Base-by-base conservation (phyloP, 2,797 vertebrate species). In the Melanogrammus aeglefinus region DNA sequence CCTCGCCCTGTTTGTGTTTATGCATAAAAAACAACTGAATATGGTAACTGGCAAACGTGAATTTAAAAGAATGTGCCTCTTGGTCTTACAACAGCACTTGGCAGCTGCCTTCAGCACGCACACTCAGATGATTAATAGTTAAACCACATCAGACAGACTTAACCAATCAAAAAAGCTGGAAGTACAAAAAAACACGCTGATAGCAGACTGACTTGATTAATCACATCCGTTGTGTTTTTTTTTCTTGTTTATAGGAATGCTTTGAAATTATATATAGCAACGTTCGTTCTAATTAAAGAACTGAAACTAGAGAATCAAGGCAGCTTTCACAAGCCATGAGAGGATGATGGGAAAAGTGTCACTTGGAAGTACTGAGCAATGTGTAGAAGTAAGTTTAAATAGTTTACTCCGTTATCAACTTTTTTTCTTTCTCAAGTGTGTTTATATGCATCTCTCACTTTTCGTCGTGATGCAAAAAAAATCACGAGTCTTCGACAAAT, bases 121-220 rank as follows among this genome's bases (percentile, higher is more conserved):
- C 86, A 83, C 79, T 92, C 85, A 90, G 89, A 88, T 91, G 80
- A 92, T 91, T 89, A 93, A 88, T 83, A 78, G 85, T 87, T 84
- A 88, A 88, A 85, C 77, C 79, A 84, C 77, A 77, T 69, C 79
- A 88, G 88, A 92, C 85, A 88, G 85, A 82, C 79, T 79, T 76
- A 80, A 91, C 89, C 83, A 90, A 89, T 93, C 92, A 91, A 92
- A 93, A 93, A 91, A 91, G 89, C 91, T 85, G 83, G 75, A 69
- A 74, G 73, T 73, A 82, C 16, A 78, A 66, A 82, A 80, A 81
- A 31, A 14, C 2, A 14, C 3, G 79, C 35, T 69, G 77, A 83
- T 81, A 39, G 29, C 51, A 76, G 85, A 76, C 77, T 79, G 73
- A 81, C 75, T 86, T 80, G 75, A 80, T 77, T 88, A 71, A 71